phyloP scores from a whole-genome alignment of 2,797 vertebrate species.

The Rhynchonycteris naso region DNA sequence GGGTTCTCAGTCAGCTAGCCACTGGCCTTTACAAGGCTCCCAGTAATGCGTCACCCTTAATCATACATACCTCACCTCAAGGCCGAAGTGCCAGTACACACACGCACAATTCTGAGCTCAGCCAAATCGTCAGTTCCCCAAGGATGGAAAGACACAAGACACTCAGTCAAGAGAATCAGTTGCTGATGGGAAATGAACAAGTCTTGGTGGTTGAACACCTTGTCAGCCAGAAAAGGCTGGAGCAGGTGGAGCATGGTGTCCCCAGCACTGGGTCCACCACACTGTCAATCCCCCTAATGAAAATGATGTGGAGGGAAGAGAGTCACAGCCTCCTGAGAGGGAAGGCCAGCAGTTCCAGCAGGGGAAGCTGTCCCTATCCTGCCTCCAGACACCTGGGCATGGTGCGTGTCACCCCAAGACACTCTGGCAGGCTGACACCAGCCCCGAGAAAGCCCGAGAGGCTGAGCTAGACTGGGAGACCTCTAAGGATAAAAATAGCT shows the following conservation, averaged over 20 bases:
- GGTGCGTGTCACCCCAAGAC: background rate
- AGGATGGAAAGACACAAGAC: background rate
- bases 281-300: slow-evolving; percentile 88
- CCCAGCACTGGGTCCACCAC: slow-evolving; percentile 81
- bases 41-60: accelerated
- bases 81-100: accelerated
- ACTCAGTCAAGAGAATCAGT: background rate
- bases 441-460: background rate
- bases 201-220: slow-evolving; percentile 65
- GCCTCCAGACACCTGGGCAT: background rate
- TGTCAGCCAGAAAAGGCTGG: slow-evolving; percentile 63
- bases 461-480: background rate
- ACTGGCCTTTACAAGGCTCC: background rate
- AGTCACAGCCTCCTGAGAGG: slow-evolving; percentile 6
- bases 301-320: slow-evolving; percentile 85
- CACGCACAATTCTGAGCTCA: background rate
- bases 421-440: background rate
- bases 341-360: accelerated
- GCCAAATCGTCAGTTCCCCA: background rate
- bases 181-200: background rate
- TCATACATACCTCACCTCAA: background rate
- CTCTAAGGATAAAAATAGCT: slow-evolving; percentile 62
- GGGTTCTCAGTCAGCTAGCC: background rate
- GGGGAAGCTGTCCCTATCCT: accelerated
- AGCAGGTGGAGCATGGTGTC: slow-evolving; percentile 76